These are phyloP conservation scores for Callipepla californica DNA, from an alignment of 2,113 vertebrate species.

Conservation along the genomic window DNA sequence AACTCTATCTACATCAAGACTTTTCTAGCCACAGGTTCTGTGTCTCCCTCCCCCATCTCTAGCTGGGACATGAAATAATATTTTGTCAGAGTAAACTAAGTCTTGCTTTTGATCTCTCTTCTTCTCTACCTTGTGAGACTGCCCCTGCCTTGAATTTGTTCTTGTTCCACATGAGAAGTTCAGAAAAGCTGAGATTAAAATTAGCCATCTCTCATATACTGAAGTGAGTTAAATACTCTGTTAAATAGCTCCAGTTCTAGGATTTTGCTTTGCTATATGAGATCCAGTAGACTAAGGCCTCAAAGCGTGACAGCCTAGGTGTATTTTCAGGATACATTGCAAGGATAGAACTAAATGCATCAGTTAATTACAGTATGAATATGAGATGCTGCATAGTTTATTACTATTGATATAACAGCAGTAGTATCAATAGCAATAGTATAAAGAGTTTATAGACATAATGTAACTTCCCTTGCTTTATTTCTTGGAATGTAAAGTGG, in stretches of 20 bases:
- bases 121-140: not conserved
- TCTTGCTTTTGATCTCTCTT: not conserved
- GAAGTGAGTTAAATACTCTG: not conserved
- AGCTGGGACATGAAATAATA: accelerated
- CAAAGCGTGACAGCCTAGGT: not conserved
- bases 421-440: accelerated
- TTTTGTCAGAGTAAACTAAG: not conserved
- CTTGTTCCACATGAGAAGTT: not conserved
- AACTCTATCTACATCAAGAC: not conserved
- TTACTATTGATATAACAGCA: not conserved
- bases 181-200: not conserved
- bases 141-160: not conserved
- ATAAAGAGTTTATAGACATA: not conserved
- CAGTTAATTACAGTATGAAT: not conserved
- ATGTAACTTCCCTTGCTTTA: not conserved
- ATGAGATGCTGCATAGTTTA: not conserved
- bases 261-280: not conserved
- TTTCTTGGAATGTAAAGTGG: not conserved
- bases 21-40: not conserved
- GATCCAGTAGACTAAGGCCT: not conserved
- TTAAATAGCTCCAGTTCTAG: not conserved
- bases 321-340: not conserved
- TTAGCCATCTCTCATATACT: not conserved
- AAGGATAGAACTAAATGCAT: not conserved
- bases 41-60: not conserved